Conservation (phyloP, 2,797 vertebrate species). For the Microchirus variegatus region DNA sequence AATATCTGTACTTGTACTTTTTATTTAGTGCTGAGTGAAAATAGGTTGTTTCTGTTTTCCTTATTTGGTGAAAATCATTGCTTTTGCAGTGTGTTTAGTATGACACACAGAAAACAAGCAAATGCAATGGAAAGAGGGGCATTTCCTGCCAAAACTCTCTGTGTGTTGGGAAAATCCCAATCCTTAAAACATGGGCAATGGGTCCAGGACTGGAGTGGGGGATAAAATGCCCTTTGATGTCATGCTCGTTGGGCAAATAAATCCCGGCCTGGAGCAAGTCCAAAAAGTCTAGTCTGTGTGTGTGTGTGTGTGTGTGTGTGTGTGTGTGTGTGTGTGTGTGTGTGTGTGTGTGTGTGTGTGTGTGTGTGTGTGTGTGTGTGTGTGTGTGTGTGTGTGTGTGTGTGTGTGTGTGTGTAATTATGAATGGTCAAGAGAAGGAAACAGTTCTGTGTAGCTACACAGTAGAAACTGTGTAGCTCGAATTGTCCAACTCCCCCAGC, state of each 20-base stretch:
- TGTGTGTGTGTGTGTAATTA: slow-evolving; percentile 55
- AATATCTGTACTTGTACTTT: slow-evolving; percentile 19
- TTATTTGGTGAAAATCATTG: slow-evolving; percentile 7
- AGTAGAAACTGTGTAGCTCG: slow-evolving; percentile 19
- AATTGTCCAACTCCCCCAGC: slow-evolving; percentile 18
- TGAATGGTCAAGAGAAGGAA: slow-evolving; percentile 49
- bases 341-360: too few relatives aligned
- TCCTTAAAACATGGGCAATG: slow-evolving; percentile 37
- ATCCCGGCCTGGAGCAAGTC: slow-evolving; percentile 43
- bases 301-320: too few relatives aligned
- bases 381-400: too few relatives aligned
- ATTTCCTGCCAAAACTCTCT: slow-evolving; percentile 44
- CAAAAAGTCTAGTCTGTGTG: slow-evolving; percentile 53
- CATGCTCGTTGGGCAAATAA: slow-evolving; percentile 51
- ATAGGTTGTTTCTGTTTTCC: not conserved
- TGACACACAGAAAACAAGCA: slow-evolving; percentile 26
- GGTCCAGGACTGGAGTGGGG: slow-evolving; percentile 47
- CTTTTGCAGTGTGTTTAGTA: slow-evolving; percentile 15
- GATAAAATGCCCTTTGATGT: slow-evolving; percentile 69
- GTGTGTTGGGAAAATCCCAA: slow-evolving; percentile 60
- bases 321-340: too few relatives aligned
- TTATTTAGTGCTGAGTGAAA: slow-evolving; percentile 7
- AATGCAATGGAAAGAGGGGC: slow-evolving; percentile 27
- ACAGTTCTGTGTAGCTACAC: slow-evolving; percentile 23
- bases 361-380: too few relatives aligned